phyloP scores from a whole-genome alignment of 2,797 vertebrate species.

The Phrynocephalus forsythii region DNA sequence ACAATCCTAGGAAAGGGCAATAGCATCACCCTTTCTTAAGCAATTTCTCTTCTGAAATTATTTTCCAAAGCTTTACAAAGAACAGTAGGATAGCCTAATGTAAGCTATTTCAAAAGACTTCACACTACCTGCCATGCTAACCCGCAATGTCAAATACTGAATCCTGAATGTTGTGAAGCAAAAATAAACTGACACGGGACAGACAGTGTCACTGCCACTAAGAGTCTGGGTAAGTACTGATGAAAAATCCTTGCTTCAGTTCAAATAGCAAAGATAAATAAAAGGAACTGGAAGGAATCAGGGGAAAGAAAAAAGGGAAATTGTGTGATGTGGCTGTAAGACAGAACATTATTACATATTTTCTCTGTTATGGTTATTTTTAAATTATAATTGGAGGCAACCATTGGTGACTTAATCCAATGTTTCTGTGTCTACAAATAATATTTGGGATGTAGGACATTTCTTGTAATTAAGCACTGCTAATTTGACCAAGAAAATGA shows the following conservation, averaged over 20 bases:
- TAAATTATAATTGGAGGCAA: too few species aligned
- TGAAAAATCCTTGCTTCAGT: conserved; percentile 38
- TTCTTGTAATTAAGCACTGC: too few species aligned
- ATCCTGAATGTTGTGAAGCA: conserved; percentile 20
- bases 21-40: conserved; percentile 30
- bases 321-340: not conserved
- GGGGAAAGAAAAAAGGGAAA: not conserved
- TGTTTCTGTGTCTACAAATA: too few species aligned
- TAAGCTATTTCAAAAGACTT: conserved; percentile 56
- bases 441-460: too few species aligned
- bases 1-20: conserved; percentile 43
- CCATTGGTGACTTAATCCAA: too few species aligned
- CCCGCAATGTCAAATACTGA: conserved; percentile 37
- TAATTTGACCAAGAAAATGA: too few species aligned
- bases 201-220: conserved; percentile 33
- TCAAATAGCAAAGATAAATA: conserved; percentile 25
- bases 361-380: not conserved
- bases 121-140: conserved; percentile 36
- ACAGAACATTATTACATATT: not conserved
- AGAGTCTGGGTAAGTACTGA: conserved; percentile 35
- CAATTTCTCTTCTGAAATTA: conserved; percentile 43
- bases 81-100: conserved; percentile 26
- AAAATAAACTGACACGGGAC: conserved; percentile 16
- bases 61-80: conserved; percentile 45
- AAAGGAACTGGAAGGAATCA: conserved; percentile 14